These are phyloP conservation scores for Crematogaster levior DNA, from an alignment of 2,888 invertebrate species.

Conservation along the genomic window DNA sequence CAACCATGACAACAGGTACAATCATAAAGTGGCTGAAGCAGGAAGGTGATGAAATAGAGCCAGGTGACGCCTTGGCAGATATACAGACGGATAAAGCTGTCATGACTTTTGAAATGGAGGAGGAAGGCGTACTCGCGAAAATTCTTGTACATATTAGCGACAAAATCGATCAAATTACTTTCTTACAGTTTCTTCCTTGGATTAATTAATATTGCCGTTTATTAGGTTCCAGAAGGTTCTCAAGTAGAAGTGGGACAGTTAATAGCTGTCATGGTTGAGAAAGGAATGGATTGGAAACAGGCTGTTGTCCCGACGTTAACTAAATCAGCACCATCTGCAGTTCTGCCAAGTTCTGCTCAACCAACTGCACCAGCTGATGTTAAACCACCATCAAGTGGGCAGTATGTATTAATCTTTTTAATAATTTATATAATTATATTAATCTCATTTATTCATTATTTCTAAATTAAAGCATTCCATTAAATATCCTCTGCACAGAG, in stretches of 20 bases:
- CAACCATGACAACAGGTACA: conserved; percentile 89
- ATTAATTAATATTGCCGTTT: conserved; percentile 37
- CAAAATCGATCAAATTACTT: too few relatives aligned
- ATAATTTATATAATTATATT: background rate
- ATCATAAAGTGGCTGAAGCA: conserved; percentile 87
- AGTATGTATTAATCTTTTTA: conserved; percentile 72
- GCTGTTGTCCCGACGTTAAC: conserved; percentile 82
- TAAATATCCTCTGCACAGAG: conserved; percentile 69
- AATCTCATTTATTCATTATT: background rate
- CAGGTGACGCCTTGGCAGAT: conserved; percentile 89
- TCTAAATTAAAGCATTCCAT: conserved; percentile 3
- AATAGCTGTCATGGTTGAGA: conserved; percentile 88
- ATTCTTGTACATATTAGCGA: conserved; percentile 87
- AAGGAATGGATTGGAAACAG: conserved; percentile 88
- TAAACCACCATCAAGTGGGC: conserved; percentile 74
- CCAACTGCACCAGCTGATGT: conserved; percentile 15
- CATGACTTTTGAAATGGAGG: conserved; percentile 88
- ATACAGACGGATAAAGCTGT: conserved; percentile 90
- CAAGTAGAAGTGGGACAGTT: conserved; percentile 86
- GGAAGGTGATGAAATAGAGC: conserved; percentile 87
- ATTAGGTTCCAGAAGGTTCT: conserved; percentile 86
- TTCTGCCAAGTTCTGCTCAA: conserved; percentile 55
- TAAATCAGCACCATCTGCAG: conserved; percentile 55
- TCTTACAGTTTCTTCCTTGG: background rate
- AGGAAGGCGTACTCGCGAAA: conserved; percentile 88